These are phyloP conservation scores for Heliothis peltigera DNA, from an alignment of 2,888 invertebrate genomes.

Conservation along the genomic window DNA sequence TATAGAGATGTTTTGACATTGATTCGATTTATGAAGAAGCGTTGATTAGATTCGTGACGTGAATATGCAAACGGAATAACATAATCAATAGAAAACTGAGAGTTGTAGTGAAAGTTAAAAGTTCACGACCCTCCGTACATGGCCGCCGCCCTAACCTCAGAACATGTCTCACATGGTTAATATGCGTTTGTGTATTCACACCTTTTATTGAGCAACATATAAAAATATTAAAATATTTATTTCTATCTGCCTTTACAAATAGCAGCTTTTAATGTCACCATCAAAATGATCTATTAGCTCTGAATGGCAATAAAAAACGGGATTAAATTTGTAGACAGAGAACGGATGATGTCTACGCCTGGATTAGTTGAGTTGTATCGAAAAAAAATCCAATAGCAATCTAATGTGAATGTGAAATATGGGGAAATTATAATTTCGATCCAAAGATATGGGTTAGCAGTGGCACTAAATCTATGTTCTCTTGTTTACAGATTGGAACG, in stretches of 20 bases:
- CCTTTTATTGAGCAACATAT: slow-evolving; percentile 15
- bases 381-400: slow-evolving; percentile 8
- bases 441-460: slow-evolving; percentile 3
- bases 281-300: slow-evolving; percentile 28
- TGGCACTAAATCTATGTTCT: slow-evolving; percentile 40
- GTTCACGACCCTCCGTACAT: slow-evolving; percentile 29
- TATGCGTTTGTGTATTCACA: slow-evolving; percentile 28
- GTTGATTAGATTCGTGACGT: slow-evolving; percentile 40
- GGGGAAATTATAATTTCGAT: slow-evolving; percentile 26
- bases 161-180: slow-evolving; percentile 9
- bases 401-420: slow-evolving; percentile 12
- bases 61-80: slow-evolving; percentile 52
- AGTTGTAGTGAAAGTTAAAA: slow-evolving; percentile 49
- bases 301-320: slow-evolving; percentile 11
- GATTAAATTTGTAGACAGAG: slow-evolving; percentile 20
- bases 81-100: slow-evolving; percentile 41
- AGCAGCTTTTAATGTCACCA: slow-evolving; percentile 9
- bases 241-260: slow-evolving; percentile 23
- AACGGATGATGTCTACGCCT: background rate
- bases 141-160: background rate
- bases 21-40: slow-evolving; percentile 41
- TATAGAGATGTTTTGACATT: slow-evolving; percentile 11
- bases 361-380: slow-evolving; percentile 13
- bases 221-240: slow-evolving; percentile 24
- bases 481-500: slow-evolving; percentile 76